A percentile compares a stretch with the other conserved stretches of the same genome.
phyloP scores from a whole-genome alignment of 2,888 invertebrate genomes.

The Cataglyphis altisquamis region DNA sequence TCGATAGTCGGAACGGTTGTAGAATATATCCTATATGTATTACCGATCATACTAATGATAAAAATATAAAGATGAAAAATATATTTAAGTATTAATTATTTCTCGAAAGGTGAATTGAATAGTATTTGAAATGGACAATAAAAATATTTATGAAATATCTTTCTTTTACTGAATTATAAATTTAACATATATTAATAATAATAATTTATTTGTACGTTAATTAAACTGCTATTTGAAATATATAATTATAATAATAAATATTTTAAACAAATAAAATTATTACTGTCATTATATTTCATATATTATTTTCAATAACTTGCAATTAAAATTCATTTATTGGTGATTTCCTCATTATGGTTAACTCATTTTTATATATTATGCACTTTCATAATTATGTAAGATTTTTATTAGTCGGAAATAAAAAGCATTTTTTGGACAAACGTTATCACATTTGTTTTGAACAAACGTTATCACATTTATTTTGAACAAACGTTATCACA shows the following conservation, averaged over 20 bases:
- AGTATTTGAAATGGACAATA: neutral
- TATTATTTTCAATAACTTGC: neutral
- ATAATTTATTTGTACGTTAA: neutral
- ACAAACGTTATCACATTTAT: slow-evolving; percentile 5
- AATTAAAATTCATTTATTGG: neutral
- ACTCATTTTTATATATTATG: neutral
- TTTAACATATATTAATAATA: neutral
- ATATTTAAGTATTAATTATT: neutral
- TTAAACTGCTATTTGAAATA: neutral
- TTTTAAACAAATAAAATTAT: neutral
- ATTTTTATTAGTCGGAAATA: neutral
- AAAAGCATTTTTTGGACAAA: neutral
- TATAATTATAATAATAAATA: neutral
- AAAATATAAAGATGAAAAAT: neutral
- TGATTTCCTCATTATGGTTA: neutral
- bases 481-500: neutral
- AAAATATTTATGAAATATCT: neutral
- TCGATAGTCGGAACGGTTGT: neutral
- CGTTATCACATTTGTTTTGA: slow-evolving; percentile 10
- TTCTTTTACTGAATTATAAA: neutral
- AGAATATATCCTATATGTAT: neutral
- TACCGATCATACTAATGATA: neutral
- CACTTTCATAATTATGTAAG: neutral
- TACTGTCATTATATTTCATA: neutral
- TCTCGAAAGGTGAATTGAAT: neutral